Percentiles rank a stretch among this genome's conserved stretches.
Evolutionary conservation across 1,140 invertebrate species (phyloP).

Genomic region (Papilio helenus): DNA sequence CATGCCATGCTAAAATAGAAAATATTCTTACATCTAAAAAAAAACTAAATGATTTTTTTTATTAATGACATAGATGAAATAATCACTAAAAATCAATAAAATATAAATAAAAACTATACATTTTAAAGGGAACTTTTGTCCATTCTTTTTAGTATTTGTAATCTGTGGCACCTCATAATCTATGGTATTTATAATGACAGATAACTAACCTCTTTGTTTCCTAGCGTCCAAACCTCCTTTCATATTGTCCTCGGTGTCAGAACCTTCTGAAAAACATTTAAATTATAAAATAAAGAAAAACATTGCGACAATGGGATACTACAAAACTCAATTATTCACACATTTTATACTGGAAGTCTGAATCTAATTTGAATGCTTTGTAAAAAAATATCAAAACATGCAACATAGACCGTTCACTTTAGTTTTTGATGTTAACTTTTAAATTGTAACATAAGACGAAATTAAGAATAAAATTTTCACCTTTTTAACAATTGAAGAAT

Average conservation of each 20-base stretch:
- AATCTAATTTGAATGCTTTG: background rate
- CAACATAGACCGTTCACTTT: slow-evolving; percentile 11
- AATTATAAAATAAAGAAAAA: background rate
- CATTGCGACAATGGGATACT: background rate
- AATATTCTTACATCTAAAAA: background rate
- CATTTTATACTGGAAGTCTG: background rate
- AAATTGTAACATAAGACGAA: background rate
- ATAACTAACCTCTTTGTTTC: slow-evolving; percentile 70
- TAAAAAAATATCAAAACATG: background rate
- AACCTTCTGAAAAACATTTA: slow-evolving; percentile 78
- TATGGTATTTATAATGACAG: background rate
- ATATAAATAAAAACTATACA: background rate
- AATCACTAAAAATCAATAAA: background rate
- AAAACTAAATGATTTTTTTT: slow-evolving; percentile 7
- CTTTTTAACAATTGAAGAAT: background rate
- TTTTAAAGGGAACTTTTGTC: background rate
- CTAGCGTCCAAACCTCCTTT: slow-evolving; percentile 63
- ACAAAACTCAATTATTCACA: background rate
- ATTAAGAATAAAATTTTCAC: background rate
- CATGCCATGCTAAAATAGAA: slow-evolving; percentile 24
- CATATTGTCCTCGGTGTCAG: slow-evolving; percentile 76
- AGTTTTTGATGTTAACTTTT: background rate
- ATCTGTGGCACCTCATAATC: background rate
- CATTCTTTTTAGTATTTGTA: background rate
- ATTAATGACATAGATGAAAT: background rate